Evolutionary conservation across 2,113 vertebrate genomes (phyloP).

Genomic region (Chiloscyllium plagiosum): DNA sequence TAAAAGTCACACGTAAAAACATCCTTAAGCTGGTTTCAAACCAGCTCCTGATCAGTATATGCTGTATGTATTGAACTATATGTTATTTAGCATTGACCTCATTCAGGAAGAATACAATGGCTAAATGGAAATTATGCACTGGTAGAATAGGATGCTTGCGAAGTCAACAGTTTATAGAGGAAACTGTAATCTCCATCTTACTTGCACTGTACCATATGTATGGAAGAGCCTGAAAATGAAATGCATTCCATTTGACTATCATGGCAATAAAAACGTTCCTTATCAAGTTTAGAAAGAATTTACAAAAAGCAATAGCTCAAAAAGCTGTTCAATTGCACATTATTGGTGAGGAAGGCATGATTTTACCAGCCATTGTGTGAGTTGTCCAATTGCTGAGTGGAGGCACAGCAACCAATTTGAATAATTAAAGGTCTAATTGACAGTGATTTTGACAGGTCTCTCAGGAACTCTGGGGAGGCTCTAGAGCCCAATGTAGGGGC

Average conservation of each 20-base stretch:
- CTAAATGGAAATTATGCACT: background rate
- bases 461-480: too few relatives aligned
- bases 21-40: too few relatives aligned
- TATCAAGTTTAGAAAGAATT: background rate
- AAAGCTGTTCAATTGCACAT: conserved; percentile 42
- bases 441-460: background rate
- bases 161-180: background rate
- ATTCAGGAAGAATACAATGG: background rate
- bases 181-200: background rate
- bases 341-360: background rate
- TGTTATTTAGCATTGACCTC: background rate
- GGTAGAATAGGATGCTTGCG: background rate
- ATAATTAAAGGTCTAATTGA: background rate
- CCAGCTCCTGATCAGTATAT: background rate
- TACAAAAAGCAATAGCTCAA: background rate
- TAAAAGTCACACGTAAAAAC: background rate
- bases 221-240: background rate
- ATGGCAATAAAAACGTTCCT: background rate
- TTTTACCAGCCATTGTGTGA: background rate
- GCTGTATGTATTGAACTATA: background rate
- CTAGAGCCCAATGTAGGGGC: too few relatives aligned
- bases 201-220: background rate
- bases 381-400: background rate
- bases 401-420: background rate
- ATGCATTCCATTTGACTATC: background rate